phyloP scores from a whole-genome alignment of 1,140 invertebrate species.

The Drosophila lacertosa region DNA sequence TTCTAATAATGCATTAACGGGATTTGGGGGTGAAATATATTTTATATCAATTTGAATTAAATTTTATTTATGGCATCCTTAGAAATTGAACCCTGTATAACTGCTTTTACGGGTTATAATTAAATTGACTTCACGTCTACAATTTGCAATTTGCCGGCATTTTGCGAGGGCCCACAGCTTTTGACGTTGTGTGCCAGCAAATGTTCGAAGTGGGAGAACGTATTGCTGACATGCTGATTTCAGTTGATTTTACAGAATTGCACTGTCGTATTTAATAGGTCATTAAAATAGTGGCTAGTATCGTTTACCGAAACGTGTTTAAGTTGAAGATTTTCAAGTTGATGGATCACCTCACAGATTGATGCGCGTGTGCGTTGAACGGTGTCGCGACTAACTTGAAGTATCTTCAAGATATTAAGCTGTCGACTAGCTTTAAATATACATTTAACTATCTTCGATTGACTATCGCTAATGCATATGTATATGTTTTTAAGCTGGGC shows the following conservation, averaged over 20 bases:
- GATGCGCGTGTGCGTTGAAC: slow-evolving; percentile 15
- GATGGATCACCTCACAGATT: slow-evolving; percentile 55
- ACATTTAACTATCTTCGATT: neutral
- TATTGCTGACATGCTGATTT: slow-evolving; percentile 28
- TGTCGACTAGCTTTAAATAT: neutral
- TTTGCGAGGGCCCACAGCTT: slow-evolving; percentile 21
- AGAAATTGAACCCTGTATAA: neutral
- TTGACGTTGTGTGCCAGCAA: slow-evolving; percentile 30
- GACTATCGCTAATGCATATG: slow-evolving; percentile 7
- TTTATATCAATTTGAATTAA: no score
- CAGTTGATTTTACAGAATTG: slow-evolving; percentile 8
- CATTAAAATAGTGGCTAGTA: slow-evolving; percentile 60
- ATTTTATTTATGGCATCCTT: no score
- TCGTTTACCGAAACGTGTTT: slow-evolving; percentile 55
- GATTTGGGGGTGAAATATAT: no score
- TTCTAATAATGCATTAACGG: no score
- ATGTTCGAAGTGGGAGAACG: slow-evolving; percentile 57
- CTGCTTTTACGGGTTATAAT: neutral
- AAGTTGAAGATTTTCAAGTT: slow-evolving; percentile 32
- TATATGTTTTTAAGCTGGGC: slow-evolving; percentile 1
- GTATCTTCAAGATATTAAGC: slow-evolving; percentile 2
- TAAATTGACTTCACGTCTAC: slow-evolving; percentile 22
- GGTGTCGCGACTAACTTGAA: neutral
- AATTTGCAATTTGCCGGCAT: slow-evolving; percentile 38
- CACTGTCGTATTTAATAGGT: slow-evolving; percentile 59